Conservation (phyloP, 2,888 invertebrate species). For the Thecophora atra region DNA sequence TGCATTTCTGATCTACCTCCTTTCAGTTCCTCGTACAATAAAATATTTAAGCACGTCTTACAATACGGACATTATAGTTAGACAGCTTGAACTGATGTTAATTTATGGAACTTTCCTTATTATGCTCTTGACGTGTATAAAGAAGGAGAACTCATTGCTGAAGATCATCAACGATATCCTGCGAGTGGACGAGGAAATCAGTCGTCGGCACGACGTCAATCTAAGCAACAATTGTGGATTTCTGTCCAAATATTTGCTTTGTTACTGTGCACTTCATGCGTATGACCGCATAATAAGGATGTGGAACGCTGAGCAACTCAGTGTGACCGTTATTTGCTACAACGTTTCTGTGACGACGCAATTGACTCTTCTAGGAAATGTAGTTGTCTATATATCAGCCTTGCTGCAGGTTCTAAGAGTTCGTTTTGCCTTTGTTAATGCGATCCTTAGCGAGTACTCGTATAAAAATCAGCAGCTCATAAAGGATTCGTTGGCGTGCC, state of each 20-base stretch:
- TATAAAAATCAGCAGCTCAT: slow-evolving; percentile 50
- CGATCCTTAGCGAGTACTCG: slow-evolving; percentile 54
- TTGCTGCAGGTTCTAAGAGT: slow-evolving; percentile 55
- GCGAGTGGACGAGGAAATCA: slow-evolving; percentile 57
- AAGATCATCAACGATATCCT: slow-evolving; percentile 59
- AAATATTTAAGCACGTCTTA: slow-evolving; percentile 49
- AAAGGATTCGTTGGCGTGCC: slow-evolving; percentile 28
- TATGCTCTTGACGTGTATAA: slow-evolving; percentile 54
- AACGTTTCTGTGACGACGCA: slow-evolving; percentile 52
- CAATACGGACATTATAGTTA: slow-evolving; percentile 59
- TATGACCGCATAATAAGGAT: slow-evolving; percentile 50
- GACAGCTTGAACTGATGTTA: slow-evolving; percentile 59
- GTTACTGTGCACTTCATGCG: slow-evolving; percentile 55
- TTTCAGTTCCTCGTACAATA: slow-evolving; percentile 41
- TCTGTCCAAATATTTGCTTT: slow-evolving; percentile 50
- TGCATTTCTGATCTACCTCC: slow-evolving; percentile 56
- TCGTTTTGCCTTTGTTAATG: slow-evolving; percentile 58
- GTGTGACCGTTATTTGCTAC: slow-evolving; percentile 40
- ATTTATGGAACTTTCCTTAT: slow-evolving; percentile 55
- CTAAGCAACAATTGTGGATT: slow-evolving; percentile 55
- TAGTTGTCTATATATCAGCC: slow-evolving; percentile 57
- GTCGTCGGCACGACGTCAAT: slow-evolving; percentile 48
- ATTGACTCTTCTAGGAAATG: slow-evolving; percentile 52
- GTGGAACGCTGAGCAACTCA: slow-evolving; percentile 33
- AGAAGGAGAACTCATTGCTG: slow-evolving; percentile 54